phyloP scores from a whole-genome alignment of 2,113 vertebrate genomes.

The Otis tarda region DNA sequence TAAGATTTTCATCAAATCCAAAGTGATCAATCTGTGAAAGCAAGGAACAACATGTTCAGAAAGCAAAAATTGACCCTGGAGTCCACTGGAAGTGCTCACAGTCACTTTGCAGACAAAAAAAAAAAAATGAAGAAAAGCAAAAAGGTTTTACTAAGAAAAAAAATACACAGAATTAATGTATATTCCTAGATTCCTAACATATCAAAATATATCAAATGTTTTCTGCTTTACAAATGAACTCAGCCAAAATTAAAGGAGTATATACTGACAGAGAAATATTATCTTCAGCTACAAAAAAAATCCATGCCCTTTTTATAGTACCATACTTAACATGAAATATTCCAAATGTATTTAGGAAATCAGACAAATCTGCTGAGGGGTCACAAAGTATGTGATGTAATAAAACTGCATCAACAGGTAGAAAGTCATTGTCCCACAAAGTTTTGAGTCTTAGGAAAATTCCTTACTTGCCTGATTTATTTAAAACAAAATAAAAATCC shows the following conservation, averaged over 20 bases:
- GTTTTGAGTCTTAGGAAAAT: neutral
- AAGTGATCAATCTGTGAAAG: slow-evolving; percentile 91
- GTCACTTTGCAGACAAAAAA: neutral
- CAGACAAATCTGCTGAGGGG: neutral
- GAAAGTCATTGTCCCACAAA: neutral
- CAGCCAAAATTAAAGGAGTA: neutral
- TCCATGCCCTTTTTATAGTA: neutral
- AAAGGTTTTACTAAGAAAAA: neutral
- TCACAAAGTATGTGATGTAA: neutral
- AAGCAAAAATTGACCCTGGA: neutral
- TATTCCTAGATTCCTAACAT: neutral
- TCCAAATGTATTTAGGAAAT: neutral
- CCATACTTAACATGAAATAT: neutral
- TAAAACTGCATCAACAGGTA: neutral
- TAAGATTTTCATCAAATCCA: slow-evolving; percentile 85
- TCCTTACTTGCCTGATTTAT: neutral
- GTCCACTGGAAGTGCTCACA: neutral
- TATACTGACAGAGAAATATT: neutral
- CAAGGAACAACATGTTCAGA: neutral
- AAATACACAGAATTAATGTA: neutral
- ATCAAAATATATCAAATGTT: neutral
- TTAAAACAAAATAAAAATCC: neutral
- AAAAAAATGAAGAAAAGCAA: neutral
- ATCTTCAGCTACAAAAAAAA: neutral
- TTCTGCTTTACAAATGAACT: neutral